Percentiles rank a stretch among this genome's conserved stretches.
These are phyloP conservation scores for Tetrapedia diversipes DNA, from an alignment of 2,888 invertebrate species.

Conservation along the genomic window DNA sequence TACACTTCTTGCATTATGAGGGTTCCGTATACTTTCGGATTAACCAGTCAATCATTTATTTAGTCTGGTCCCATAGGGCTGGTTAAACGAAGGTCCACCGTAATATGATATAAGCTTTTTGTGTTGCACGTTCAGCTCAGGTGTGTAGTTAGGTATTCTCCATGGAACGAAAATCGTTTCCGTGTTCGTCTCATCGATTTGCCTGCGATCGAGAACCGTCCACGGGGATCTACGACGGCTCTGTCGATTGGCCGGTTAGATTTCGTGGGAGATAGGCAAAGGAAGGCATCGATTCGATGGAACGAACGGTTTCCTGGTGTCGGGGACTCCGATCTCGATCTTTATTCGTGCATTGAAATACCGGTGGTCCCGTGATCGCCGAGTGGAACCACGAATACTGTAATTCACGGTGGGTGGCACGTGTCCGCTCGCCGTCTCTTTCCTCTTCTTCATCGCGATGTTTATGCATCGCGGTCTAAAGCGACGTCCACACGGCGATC, in stretches of 20 bases:
- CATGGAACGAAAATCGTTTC: background rate
- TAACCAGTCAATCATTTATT: too few relatives aligned
- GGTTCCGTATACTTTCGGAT: too few relatives aligned
- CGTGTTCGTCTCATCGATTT: background rate
- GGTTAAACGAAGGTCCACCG: too few relatives aligned
- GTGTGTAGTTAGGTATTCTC: background rate
- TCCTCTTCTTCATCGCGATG: conserved; percentile 46
- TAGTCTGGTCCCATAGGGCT: too few relatives aligned
- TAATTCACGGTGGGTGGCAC: conserved; percentile 76
- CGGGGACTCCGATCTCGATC: conserved; percentile 50
- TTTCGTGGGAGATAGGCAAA: conserved; percentile 38
- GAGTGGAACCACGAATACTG: conserved; percentile 62
- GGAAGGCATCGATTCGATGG: conserved; percentile 46
- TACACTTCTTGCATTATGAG: too few relatives aligned
- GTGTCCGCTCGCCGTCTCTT: conserved; percentile 54
- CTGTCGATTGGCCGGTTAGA: conserved; percentile 42
- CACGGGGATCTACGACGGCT: conserved; percentile 29
- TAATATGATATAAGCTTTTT: too few relatives aligned
- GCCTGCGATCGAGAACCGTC: background rate
- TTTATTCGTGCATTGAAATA: conserved; percentile 36
- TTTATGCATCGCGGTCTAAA: conserved; percentile 52
- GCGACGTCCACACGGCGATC: conserved; percentile 50
- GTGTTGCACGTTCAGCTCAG: too few relatives aligned
- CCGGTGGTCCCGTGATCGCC: conserved; percentile 59
- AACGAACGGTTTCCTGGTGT: conserved; percentile 48